Evolutionary conservation across 1,140 invertebrate species (phyloP).

Genomic region (Cotesia glomerata): DNA sequence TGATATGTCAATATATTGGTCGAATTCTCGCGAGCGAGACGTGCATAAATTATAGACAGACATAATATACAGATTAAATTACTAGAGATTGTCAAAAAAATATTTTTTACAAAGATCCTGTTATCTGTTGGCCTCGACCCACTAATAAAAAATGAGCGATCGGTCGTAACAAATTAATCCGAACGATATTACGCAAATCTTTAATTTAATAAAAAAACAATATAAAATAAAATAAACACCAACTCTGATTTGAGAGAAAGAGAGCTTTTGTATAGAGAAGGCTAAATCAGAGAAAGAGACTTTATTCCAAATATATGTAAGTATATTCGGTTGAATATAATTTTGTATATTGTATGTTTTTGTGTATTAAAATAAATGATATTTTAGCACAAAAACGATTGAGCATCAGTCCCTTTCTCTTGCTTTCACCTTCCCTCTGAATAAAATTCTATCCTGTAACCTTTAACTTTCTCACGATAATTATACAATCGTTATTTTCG

Average conservation of each 20-base stretch:
- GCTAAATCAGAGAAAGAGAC: background rate
- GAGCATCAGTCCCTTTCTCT: background rate
- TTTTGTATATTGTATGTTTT: background rate
- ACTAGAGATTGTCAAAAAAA: constrained; percentile 12
- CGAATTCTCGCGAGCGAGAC: background rate
- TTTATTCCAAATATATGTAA: background rate
- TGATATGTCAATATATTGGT: too few relatives aligned
- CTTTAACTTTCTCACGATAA: constrained; percentile 16
- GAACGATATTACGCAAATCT: background rate
- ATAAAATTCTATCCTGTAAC: constrained; percentile 1
- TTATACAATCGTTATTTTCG: constrained; percentile 19
- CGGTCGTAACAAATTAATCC: too few relatives aligned
- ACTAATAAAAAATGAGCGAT: constrained; percentile 18
- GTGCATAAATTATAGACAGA: constrained; percentile 9
- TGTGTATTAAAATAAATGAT: background rate
- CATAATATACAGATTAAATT: constrained; percentile 15
- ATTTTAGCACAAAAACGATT: too few relatives aligned
- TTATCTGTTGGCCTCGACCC: constrained; percentile 29
- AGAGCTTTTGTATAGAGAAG: background rate
- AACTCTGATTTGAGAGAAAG: background rate
- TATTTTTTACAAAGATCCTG: constrained; percentile 11
- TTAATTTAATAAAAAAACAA: background rate
- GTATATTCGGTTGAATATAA: background rate
- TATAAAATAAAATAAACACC: background rate
- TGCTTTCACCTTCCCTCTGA: constrained; percentile 14